Base-by-base conservation (phyloP, 2,888 invertebrate genomes). In the Camponotus fellah region DNA sequence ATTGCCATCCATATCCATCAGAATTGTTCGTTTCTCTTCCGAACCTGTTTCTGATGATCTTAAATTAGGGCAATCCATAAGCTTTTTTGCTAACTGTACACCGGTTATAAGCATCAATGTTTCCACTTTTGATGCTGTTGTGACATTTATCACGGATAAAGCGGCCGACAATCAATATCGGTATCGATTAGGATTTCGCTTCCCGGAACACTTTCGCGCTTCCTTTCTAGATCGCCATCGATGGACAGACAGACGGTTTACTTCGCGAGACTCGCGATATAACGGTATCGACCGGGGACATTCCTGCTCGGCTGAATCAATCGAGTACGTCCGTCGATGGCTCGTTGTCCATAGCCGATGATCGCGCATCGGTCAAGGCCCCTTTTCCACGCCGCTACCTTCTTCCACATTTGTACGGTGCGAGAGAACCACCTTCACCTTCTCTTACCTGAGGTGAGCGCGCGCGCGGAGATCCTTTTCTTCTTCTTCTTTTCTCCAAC, bases 231-330 rank as follows among this genome's bases (percentile, higher is more conserved):
- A 62, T 74, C 64, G 74, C 68, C 79, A 34, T n/a, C 46, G 71
- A 53, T 46, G 34, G 34, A 66, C 37, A 68, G 40, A 68, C 62
- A 53, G 32, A 32, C 80, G 71, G 46, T 43, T 53, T 2, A 53
- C n/a, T 53, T 53, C 17, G 46, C 83, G 71, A 74, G 85, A 80
- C 85, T 81, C 88, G 64, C 81, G 86, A 86, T 69, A 84, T 89
- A 89, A 89, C 89, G 89, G 89, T 88, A 89, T 26, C 75, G 76
- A 21, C 34, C 60, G 12, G 34, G 87, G 90, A 87, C 92, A 93
- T 93, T 92, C 93, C 91, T 88, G 87, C 87, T 82, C 88, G 92
- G 89, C 90, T 92, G 92, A 93, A 92, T 93, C 92, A 91, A 92
- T 91, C 88, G 83, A 82, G 85, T 82, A 34, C 65, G 53, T 76